Evolutionary conservation across 2,888 invertebrate species (phyloP).

Genomic region (Morpho deidamia): DNA sequence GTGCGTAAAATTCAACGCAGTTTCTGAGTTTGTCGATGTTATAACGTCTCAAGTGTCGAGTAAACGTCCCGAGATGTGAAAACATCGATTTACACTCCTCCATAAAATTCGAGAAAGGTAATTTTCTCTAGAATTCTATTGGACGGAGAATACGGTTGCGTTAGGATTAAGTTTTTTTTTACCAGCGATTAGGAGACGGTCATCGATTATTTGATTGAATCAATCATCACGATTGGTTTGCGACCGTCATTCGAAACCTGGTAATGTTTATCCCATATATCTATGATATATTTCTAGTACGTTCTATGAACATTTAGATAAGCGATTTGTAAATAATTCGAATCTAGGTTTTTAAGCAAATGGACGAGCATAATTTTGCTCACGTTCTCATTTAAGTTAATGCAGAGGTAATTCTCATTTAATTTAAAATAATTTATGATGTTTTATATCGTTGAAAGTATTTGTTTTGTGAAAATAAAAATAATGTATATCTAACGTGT

Average conservation of each 20-base stretch:
- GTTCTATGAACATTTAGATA: conserved; percentile 92
- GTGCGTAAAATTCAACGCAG: conserved; percentile 55
- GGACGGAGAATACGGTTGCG: conserved; percentile 61
- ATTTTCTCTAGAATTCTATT: conserved; percentile 72
- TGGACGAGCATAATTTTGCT: conserved; percentile 14
- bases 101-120: conserved; percentile 76
- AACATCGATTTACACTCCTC: conserved; percentile 54
- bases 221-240: conserved; percentile 30
- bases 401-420: conserved; percentile 26
- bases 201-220: conserved; percentile 15
- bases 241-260: conserved; percentile 68
- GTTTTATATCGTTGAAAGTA: not conserved
- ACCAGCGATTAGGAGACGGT: conserved; percentile 58
- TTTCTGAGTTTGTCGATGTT: conserved; percentile 43
- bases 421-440: conserved; percentile 14
- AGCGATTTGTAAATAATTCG: conserved; percentile 56
- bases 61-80: conserved; percentile 39
- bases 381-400: conserved; percentile 16
- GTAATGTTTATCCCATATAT: conserved; percentile 97
- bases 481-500: not conserved
- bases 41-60: conserved; percentile 33
- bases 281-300: conserved; percentile 98
- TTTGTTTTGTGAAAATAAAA: not conserved
- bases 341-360: conserved; percentile 8
- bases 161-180: conserved; percentile 62